phyloP scores from a whole-genome alignment of 2,113 vertebrate genomes.

The Loxodonta africana region DNA sequence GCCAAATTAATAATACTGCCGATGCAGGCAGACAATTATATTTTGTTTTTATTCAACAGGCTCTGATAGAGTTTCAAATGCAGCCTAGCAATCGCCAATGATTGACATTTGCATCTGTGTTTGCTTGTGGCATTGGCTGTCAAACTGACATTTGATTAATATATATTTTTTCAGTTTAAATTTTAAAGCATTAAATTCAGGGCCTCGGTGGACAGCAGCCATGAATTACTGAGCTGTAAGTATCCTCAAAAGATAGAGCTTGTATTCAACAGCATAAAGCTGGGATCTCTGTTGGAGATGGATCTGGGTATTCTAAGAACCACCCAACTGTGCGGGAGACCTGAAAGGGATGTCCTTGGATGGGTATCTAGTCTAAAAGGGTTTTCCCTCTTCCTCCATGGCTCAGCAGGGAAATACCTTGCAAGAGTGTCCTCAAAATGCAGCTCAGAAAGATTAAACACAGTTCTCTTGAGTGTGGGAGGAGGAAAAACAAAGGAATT shows the following conservation, averaged over 20 bases:
- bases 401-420: neutral
- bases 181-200: slow-evolving; percentile 59
- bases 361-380: neutral
- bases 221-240: neutral
- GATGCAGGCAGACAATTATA: slow-evolving; percentile 73
- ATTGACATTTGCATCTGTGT: slow-evolving; percentile 69
- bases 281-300: neutral
- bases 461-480: neutral
- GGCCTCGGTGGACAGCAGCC: neutral
- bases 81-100: slow-evolving; percentile 22
- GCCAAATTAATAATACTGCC: slow-evolving; percentile 35
- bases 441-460: slow-evolving; percentile 3
- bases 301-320: neutral
- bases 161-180: slow-evolving; percentile 27
- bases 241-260: neutral
- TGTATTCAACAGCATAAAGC: neutral
- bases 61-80: slow-evolving; percentile 75
- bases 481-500: neutral
- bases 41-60: slow-evolving; percentile 66
- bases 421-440: neutral
- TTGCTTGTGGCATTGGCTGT: slow-evolving; percentile 64
- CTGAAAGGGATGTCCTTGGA: neutral
- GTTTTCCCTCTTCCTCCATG: neutral
- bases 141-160: slow-evolving; percentile 77
- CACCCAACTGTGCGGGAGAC: accelerated